These are phyloP conservation scores for Rattus norvegicus DNA, from an alignment of 2,113 vertebrate species.

Conservation along the genomic window DNA sequence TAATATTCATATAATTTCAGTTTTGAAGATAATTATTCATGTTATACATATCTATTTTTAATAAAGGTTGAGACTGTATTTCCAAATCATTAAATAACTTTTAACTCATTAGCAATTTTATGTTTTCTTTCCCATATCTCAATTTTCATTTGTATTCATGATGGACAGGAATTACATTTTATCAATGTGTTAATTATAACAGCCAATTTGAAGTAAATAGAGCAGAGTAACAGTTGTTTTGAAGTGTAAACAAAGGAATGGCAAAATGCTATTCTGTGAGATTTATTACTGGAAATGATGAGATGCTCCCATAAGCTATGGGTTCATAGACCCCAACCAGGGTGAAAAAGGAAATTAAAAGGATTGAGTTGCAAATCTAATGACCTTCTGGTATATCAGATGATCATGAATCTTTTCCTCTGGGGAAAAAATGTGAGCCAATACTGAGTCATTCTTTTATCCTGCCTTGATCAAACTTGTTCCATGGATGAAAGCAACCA, in stretches of 20 bases:
- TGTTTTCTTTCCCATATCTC: not conserved
- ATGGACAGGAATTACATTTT: not conserved
- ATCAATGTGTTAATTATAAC: not conserved
- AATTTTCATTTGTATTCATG: conserved; percentile 2
- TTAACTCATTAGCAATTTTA: conserved; percentile 5
- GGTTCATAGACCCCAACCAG: not conserved
- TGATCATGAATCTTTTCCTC: not conserved
- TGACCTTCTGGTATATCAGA: not conserved
- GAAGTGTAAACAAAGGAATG: not conserved
- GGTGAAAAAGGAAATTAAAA: not conserved
- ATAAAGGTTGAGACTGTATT: not conserved
- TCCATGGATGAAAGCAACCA: not conserved
- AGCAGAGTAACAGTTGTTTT: not conserved
- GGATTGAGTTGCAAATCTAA: not conserved
- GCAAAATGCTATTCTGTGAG: not conserved
- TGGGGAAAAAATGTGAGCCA: not conserved
- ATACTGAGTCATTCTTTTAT: not conserved
- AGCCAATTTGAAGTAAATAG: not conserved
- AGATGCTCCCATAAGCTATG: not conserved
- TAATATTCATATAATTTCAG: not conserved
- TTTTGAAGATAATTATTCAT: not conserved
- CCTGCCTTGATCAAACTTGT: not conserved
- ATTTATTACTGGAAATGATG: not conserved
- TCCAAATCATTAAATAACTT: not conserved
- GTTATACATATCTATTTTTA: not conserved